Evolutionary conservation across 1,140 invertebrate species (phyloP), one percentile per base, ranked within the genome.

Genomic region (Diabrotica virgifera): DNA sequence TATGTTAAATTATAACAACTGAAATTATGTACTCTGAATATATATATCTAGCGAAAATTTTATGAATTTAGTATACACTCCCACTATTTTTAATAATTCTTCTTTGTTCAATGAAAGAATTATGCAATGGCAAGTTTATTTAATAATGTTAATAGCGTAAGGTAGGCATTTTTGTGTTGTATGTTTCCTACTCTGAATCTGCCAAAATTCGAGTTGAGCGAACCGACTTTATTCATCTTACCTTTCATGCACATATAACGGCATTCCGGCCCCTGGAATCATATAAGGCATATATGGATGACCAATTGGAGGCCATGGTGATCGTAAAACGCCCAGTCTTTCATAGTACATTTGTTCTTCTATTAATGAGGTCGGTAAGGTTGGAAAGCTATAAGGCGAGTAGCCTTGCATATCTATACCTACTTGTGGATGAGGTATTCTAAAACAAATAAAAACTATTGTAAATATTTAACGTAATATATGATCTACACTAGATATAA

Each of bases 321-420:
- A 83, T 46, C 89, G 85, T 70, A 91, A 80, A 78, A 92, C 81
- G 59, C 87, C 84, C 78, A 88, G 89, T 66, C 89, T 83, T 77
- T 92, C 90, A 76, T 92, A 82, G 76, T 91, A 89, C 71, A 92
- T 79, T 64, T 90, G 89, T 77, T 92, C 91, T 78, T 90, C 89
- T 79, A 90, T 81, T 72, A 80, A 68, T 53, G 80, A 75, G 66
- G 82, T 63, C 24, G 73, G 72, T 64, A 76, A 77, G 9, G 55
- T 50, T 13, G 61, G 53, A 24, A 24, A 24, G 24, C 24, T 24
- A 59, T 76, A 77, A 3, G 75, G 69, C 2, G 74, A 69, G 69
- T 77, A 77, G 38, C 70, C 72, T 7, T 73, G 52, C 51, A 78
- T 72, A 55, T 78, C 78, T 13, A 78, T 63, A n/a, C 72, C 68